A percentile compares a stretch with the other conserved stretches of the same genome.
Conservation (phyloP, 2,888 invertebrate species). For the Sinotaia quadrata region DNA sequence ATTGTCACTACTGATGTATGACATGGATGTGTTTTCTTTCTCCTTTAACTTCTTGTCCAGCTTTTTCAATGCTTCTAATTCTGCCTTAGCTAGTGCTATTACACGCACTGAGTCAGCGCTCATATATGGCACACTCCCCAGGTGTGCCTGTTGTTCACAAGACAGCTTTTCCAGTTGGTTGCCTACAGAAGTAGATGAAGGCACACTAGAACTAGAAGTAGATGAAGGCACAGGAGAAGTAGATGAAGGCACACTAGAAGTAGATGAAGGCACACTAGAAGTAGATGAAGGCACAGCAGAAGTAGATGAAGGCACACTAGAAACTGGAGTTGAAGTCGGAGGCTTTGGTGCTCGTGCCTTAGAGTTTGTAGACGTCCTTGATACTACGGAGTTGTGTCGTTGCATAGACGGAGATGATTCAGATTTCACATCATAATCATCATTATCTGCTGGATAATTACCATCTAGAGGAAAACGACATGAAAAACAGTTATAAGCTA, state of each 20-base stretch:
- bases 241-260: slow-evolving; percentile 11
- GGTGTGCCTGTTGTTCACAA: not conserved
- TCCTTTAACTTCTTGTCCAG: slow-evolving; percentile 25
- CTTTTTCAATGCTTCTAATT: slow-evolving; percentile 35
- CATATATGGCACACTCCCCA: not conserved
- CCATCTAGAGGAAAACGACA: slow-evolving; percentile 35
- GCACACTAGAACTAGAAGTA: not conserved
- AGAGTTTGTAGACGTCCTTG: slow-evolving; percentile 25
- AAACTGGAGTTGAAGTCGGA: slow-evolving; percentile 5
- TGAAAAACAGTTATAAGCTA: no score
- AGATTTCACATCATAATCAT: slow-evolving; percentile 43
- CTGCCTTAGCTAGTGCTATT: slow-evolving; percentile 24
- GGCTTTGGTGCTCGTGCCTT: slow-evolving; percentile 13
- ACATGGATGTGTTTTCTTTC: not conserved
- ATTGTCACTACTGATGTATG: no score
- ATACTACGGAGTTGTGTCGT: slow-evolving; percentile 19
- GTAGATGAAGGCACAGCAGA: slow-evolving; percentile 8
- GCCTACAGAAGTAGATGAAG: not conserved
- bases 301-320: slow-evolving; percentile 17
- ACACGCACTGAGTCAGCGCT: not conserved
- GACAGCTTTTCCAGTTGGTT: slow-evolving; percentile 13
- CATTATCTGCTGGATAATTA: slow-evolving; percentile 60
- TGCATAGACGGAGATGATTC: slow-evolving; percentile 10
- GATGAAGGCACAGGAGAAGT: not conserved
- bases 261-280: slow-evolving; percentile 14